A percentile compares a stretch with the other conserved stretches of the same genome.
Evolutionary conservation across 2,113 vertebrate genomes (phyloP).

Genomic region (Xiphorhynchus elegans): DNA sequence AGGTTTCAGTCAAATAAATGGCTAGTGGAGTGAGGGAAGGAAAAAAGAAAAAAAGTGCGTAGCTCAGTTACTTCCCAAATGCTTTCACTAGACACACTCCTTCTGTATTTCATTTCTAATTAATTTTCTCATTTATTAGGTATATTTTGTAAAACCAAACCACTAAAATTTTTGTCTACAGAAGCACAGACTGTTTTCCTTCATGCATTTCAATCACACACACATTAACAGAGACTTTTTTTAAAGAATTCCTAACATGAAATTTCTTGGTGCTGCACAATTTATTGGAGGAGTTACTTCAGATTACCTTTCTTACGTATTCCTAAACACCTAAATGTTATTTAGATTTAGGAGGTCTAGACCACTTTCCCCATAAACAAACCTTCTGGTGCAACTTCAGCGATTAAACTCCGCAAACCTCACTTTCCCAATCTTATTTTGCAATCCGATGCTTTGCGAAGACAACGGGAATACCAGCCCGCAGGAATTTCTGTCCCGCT

Average conservation of each 20-base stretch:
- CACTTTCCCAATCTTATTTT: background rate
- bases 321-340: background rate
- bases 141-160: background rate
- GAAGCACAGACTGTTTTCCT: background rate
- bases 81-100: background rate
- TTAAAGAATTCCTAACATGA: background rate
- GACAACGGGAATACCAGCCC: background rate
- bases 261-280: background rate
- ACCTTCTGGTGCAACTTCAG: background rate
- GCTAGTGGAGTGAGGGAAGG: fast-evolving
- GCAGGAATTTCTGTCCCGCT: background rate
- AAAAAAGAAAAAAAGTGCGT: fast-evolving
- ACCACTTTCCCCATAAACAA: background rate
- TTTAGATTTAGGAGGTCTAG: background rate
- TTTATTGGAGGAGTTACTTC: background rate
- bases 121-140: background rate
- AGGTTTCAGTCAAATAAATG: background rate
- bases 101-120: background rate
- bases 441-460: background rate
- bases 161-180: background rate
- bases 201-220: background rate
- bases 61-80: background rate
- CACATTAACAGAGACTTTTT: background rate
- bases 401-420: background rate
- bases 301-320: background rate